Evolutionary conservation across 2,113 vertebrate genomes (phyloP).

Genomic region (Callipepla squamata): DNA sequence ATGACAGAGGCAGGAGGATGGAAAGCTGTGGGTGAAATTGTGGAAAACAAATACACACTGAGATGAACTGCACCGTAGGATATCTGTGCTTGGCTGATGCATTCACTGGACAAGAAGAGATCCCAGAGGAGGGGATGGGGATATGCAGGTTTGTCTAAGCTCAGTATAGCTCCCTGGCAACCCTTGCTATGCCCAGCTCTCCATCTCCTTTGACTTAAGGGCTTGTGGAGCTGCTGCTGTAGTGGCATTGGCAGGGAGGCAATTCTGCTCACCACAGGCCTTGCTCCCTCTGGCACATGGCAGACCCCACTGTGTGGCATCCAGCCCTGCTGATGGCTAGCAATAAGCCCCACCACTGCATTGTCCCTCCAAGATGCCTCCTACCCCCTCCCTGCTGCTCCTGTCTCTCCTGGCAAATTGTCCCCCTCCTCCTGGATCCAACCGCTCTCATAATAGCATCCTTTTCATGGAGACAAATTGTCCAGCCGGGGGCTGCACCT

Average conservation of each 20-base stretch:
- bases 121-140: background rate
- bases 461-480: constrained; percentile 89
- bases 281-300: constrained; percentile 59
- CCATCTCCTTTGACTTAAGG: constrained; percentile 32
- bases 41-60: rapidly evolving
- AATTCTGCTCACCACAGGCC: constrained; percentile 62
- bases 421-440: constrained; percentile 80
- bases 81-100: background rate
- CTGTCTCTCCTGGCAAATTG: constrained; percentile 47
- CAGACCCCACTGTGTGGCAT: background rate
- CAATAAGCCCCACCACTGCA: constrained; percentile 31
- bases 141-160: rapidly evolving
- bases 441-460: constrained; percentile 83
- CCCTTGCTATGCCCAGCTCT: background rate
- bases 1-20: background rate
- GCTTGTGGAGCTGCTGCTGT: background rate
- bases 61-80: rapidly evolving
- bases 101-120: background rate
- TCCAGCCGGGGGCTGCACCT: constrained; percentile 85
- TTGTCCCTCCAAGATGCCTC: constrained; percentile 63
- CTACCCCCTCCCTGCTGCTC: constrained; percentile 50
- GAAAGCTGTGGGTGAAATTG: background rate
- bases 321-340: background rate
- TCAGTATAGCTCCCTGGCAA: background rate
- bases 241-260: constrained; percentile 47